Percentiles rank a stretch among this genome's conserved stretches.
These are phyloP conservation scores for Chiroxiphia lanceolata DNA, from an alignment of 2,797 vertebrate species.

Conservation along the genomic window DNA sequence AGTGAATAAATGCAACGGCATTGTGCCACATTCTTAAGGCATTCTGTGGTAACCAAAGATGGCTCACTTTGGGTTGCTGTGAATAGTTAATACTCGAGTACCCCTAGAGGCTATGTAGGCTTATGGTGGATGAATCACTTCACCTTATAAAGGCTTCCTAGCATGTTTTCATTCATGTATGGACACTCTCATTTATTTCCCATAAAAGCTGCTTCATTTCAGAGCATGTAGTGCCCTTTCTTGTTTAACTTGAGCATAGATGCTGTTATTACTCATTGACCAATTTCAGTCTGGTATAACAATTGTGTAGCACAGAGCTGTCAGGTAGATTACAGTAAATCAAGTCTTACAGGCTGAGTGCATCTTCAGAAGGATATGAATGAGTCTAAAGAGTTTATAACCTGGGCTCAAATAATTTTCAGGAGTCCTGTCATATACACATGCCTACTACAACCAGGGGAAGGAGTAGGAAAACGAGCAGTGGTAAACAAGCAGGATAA, in stretches of 20 bases:
- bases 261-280: background rate
- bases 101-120: slow-evolving; percentile 36
- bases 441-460: background rate
- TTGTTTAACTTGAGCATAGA: background rate
- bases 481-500: background rate
- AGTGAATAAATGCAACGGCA: background rate
- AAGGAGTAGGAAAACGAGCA: background rate
- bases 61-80: background rate
- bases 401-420: background rate
- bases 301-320: background rate
- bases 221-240: background rate
- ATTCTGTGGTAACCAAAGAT: background rate
- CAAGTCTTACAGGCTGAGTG: background rate
- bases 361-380: background rate
- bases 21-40: background rate
- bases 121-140: background rate
- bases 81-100: background rate
- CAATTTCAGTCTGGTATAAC: background rate
- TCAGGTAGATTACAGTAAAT: background rate
- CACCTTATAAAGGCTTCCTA: background rate
- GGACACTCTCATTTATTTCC: background rate
- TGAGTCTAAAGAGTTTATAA: background rate
- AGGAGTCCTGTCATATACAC: background rate
- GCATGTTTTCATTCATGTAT: background rate
- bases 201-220: background rate